These are phyloP conservation scores for Tetrao urogallus DNA, from an alignment of 2,113 vertebrate genomes.

Conservation along the genomic window DNA sequence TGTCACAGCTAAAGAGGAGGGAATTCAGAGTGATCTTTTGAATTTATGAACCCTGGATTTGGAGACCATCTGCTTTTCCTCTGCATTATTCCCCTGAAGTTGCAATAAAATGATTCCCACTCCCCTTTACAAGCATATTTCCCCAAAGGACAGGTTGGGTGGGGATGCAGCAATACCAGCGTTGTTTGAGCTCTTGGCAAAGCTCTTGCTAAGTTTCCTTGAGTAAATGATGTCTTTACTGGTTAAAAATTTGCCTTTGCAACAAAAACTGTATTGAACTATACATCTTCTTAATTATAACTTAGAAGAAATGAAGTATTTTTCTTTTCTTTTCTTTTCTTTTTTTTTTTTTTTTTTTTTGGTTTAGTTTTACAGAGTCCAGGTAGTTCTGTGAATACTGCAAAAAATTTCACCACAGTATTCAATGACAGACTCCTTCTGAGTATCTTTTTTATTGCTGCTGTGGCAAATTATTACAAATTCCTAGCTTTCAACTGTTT, in stretches of 20 bases:
- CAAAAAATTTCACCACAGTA: neutral
- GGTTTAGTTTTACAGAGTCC: neutral
- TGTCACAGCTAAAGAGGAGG: neutral
- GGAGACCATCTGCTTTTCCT: neutral
- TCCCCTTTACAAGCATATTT: neutral
- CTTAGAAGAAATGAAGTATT: neutral
- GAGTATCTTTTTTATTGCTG: neutral
- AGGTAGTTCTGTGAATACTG: neutral
- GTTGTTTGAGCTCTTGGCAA: neutral
- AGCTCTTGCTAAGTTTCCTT: slow-evolving; percentile 12
- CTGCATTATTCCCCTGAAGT: neutral
- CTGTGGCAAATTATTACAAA: neutral
- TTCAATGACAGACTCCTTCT: neutral
- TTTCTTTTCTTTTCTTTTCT: neutral
- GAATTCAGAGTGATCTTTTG: neutral
- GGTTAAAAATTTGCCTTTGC: neutral
- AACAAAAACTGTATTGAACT: neutral
- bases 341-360: too few species aligned
- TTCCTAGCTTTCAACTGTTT: neutral
- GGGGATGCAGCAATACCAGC: neutral
- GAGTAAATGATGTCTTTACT: neutral
- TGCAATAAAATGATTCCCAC: neutral
- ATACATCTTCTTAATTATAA: neutral
- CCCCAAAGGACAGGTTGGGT: neutral
- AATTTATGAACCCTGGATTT: neutral